Evolutionary conservation across 2,797 vertebrate genomes (phyloP).

Genomic region (Chelmon rostratus): DNA sequence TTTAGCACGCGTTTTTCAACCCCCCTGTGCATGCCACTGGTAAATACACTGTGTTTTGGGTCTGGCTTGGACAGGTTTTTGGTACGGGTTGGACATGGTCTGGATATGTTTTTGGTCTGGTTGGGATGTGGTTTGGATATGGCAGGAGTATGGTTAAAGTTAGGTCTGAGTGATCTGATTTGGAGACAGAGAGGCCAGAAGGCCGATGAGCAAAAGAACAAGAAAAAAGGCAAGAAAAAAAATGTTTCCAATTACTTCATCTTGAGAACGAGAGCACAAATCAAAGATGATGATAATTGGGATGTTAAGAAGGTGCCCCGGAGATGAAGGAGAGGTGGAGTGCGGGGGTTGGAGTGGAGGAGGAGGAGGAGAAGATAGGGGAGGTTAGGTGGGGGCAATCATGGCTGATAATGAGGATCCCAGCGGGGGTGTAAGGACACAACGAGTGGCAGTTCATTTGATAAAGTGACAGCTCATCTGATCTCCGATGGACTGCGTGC

Average conservation of each 20-base stretch:
- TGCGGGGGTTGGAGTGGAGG: not conserved
- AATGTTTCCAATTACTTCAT: conserved; percentile 38
- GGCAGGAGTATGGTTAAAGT: not conserved
- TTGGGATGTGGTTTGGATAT: too few relatives aligned
- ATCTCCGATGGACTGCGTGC: conserved; percentile 34
- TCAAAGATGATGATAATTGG: conserved; percentile 79
- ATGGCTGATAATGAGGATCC: conserved; percentile 71
- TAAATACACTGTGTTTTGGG: too few relatives aligned
- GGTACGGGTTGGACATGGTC: too few relatives aligned
- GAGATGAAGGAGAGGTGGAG: conserved; percentile 43
- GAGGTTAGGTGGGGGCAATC: conserved; percentile 71
- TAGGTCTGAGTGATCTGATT: not conserved
- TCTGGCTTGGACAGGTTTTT: too few relatives aligned
- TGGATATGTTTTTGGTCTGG: too few relatives aligned
- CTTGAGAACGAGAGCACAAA: conserved; percentile 40
- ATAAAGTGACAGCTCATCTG: conserved; percentile 79
- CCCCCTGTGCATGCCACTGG: too few relatives aligned
- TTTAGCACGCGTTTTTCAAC: too few relatives aligned
- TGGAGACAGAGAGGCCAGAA: not conserved
- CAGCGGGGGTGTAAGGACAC: conserved; percentile 69
- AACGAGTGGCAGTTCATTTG: conserved; percentile 74
- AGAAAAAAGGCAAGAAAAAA: conserved; percentile 1
- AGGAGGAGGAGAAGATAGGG: conserved; percentile 15
- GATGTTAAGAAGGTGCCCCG: conserved; percentile 57
- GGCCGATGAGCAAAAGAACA: not conserved